Conservation (phyloP, 2,797 vertebrate genomes). For the Enteromius anoplus region DNA sequence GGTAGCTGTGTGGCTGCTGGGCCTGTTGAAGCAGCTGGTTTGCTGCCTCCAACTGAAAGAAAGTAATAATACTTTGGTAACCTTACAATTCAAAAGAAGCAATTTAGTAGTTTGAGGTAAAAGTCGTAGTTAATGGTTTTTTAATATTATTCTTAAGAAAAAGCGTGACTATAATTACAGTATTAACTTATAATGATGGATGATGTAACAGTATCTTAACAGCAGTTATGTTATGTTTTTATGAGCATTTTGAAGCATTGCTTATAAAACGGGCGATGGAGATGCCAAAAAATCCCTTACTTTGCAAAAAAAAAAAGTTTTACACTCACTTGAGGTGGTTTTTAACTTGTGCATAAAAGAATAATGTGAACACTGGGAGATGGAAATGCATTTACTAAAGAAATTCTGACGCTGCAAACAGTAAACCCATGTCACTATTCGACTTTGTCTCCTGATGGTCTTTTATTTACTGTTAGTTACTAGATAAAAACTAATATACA, state of each 20-base stretch:
- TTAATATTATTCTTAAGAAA: too few species aligned
- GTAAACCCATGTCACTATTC: neutral
- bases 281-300: too few species aligned
- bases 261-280: neutral
- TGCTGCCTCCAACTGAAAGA: slow-evolving; percentile 82
- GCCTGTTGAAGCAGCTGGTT: slow-evolving; percentile 88
- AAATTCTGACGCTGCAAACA: neutral
- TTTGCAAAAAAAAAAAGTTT: too few species aligned
- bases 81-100: too few species aligned
- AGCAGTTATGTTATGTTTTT: neutral
- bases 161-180: neutral
- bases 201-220: neutral
- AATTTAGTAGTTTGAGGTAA: neutral
- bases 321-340: too few species aligned
- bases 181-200: neutral
- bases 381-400: neutral
- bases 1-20: slow-evolving; percentile 93
- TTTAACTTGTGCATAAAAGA: too few species aligned
- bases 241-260: neutral
- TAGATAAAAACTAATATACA: too few species aligned
- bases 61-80: slow-evolving; percentile 19
- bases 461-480: neutral
- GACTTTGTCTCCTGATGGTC: neutral
- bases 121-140: neutral
- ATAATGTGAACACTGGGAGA: too few species aligned